Conservation (phyloP, 2,797 vertebrate genomes). For the Tragelaphus oryx region DNA sequence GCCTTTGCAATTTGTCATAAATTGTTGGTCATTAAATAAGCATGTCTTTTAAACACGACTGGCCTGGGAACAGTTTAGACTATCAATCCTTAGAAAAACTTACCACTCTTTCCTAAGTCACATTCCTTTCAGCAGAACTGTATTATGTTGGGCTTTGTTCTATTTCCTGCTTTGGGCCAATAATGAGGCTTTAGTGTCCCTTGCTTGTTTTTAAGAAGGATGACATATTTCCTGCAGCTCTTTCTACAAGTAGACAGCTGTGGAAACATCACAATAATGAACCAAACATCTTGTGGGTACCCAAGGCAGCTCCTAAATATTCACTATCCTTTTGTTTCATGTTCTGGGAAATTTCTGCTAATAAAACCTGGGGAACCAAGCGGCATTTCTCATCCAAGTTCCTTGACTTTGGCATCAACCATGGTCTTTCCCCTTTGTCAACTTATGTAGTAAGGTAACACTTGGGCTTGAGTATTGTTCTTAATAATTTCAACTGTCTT, state of each 20-base stretch:
- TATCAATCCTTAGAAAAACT: neutral
- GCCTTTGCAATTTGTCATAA: neutral
- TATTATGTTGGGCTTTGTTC: conserved; percentile 45
- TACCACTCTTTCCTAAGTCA: neutral
- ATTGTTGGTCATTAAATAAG: neutral
- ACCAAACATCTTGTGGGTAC: neutral
- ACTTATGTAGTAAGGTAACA: neutral
- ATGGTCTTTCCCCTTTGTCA: too few relatives aligned
- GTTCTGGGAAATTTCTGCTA: neutral
- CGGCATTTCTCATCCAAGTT: neutral
- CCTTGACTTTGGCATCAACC: neutral
- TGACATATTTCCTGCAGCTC: conserved; percentile 54
- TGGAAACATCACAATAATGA: conserved; percentile 1
- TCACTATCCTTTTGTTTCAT: neutral
- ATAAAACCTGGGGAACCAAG: neutral
- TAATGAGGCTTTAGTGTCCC: conserved; percentile 26
- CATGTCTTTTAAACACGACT: neutral
- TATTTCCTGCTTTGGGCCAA: conserved; percentile 52
- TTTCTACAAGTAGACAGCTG: conserved; percentile 40
- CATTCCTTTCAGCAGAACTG: conserved; percentile 6
- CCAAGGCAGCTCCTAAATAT: neutral
- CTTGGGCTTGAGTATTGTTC: neutral
- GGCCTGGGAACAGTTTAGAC: conserved; percentile 12
- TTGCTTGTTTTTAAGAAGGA: conserved; percentile 54
- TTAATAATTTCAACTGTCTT: neutral